phyloP scores from a whole-genome alignment of 2,797 vertebrate species.

The Thamnophis elegans region DNA sequence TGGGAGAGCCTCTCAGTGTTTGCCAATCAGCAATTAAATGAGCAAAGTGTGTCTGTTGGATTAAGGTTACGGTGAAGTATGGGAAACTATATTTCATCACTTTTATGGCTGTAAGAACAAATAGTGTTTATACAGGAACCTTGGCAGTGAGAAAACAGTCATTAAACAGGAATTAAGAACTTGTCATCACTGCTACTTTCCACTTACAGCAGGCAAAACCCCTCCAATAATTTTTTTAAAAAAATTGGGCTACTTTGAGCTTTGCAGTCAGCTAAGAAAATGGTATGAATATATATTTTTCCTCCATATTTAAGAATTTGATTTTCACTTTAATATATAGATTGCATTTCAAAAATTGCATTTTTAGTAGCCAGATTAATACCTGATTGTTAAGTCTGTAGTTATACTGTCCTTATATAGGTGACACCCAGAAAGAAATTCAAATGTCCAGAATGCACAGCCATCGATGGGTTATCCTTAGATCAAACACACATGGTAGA shows the following conservation, averaged over 20 bases:
- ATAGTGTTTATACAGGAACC: conserved; percentile 82
- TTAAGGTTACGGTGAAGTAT: conserved; percentile 82
- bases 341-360: conserved; percentile 15
- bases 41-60: conserved; percentile 68
- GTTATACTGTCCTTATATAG: conserved; percentile 69
- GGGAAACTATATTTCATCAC: conserved; percentile 78
- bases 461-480: conserved; percentile 94
- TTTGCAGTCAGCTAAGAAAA: conserved; percentile 60
- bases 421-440: conserved; percentile 99
- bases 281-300: conserved; percentile 34
- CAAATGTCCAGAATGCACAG: conserved; percentile 98
- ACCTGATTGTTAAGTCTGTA: conserved; percentile 47
- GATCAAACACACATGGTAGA: conserved; percentile 99
- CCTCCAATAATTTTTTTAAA: conserved; percentile 73
- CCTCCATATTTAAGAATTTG: conserved; percentile 31
- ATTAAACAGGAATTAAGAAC: conserved; percentile 84
- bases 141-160: conserved; percentile 85
- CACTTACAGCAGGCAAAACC: conserved; percentile 72
- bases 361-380: conserved; percentile 43
- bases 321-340: conserved; percentile 39
- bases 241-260: conserved; percentile 73
- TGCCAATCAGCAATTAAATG: conserved; percentile 59
- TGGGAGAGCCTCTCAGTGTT: conserved; percentile 23
- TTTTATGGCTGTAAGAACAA: conserved; percentile 77
- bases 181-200: conserved; percentile 78